These are phyloP conservation scores for Synanthedon vespiformis DNA, from an alignment of 2,888 invertebrate genomes.

Conservation along the genomic window DNA sequence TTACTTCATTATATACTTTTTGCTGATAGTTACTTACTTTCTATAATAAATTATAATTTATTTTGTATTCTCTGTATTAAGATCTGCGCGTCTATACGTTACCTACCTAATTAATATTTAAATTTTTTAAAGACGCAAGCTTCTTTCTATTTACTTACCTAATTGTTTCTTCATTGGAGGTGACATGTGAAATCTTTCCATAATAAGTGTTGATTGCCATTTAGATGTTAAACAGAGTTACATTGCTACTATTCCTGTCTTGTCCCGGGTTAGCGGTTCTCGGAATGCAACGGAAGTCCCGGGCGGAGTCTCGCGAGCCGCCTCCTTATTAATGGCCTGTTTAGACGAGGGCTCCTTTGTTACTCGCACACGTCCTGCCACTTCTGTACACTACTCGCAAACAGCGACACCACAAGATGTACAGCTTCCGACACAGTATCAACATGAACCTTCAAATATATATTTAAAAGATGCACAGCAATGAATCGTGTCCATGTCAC, in stretches of 20 bases:
- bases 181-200: no score
- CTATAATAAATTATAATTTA: no score
- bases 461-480: slow-evolving; percentile 16
- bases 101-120: no score
- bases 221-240: slow-evolving; percentile 31
- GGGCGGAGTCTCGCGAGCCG: slow-evolving; percentile 48
- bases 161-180: no score
- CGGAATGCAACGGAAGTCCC: slow-evolving; percentile 63
- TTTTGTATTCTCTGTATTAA: no score
- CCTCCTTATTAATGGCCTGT: slow-evolving; percentile 68
- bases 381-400: slow-evolving; percentile 29
- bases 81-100: no score
- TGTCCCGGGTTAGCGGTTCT: slow-evolving; percentile 55
- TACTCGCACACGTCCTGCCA: slow-evolving; percentile 60
- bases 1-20: no score
- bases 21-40: no score
- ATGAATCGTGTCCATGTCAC: slow-evolving; percentile 17
- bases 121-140: no score
- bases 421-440: slow-evolving; percentile 14
- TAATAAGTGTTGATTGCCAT: slow-evolving; percentile 27
- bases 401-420: slow-evolving; percentile 10
- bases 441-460: slow-evolving; percentile 10
- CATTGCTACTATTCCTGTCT: slow-evolving; percentile 58
- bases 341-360: slow-evolving; percentile 63
- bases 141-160: no score